Conservation (phyloP, 2,113 vertebrate genomes). For the Laterallus jamaicensis region DNA sequence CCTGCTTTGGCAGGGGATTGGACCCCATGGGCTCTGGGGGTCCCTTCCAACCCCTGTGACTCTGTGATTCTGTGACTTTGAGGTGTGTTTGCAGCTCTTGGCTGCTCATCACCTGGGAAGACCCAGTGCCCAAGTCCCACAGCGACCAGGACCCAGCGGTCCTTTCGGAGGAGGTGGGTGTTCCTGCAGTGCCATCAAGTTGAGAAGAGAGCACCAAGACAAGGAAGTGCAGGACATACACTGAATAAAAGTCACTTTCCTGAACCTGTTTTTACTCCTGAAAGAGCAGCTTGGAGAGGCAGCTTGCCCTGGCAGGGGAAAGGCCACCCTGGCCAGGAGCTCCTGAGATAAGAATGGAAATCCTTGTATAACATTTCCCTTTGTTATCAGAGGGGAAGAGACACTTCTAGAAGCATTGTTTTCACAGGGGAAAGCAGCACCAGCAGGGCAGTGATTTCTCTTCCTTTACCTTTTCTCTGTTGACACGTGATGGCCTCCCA, state of each 20-base stretch:
- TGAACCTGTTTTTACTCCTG: neutral
- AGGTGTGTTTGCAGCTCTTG: neutral
- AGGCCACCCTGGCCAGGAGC: neutral
- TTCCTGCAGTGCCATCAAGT: neutral
- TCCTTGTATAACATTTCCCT: neutral
- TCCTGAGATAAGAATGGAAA: neutral
- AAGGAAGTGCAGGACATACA: neutral
- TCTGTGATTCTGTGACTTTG: neutral
- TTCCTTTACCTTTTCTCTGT: neutral
- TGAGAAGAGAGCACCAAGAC: neutral
- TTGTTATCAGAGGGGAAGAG: neutral
- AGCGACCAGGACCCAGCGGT: no score
- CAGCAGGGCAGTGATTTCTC: neutral
- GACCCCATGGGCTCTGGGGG: no score
- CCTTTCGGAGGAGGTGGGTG: neutral
- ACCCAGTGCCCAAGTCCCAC: neutral
- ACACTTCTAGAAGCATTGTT: neutral
- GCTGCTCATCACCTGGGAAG: neutral
- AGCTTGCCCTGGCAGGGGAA: neutral
- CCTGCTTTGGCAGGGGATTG: no score
- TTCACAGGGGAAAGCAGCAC: neutral
- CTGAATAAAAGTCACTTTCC: neutral
- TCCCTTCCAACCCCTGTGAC: no score
- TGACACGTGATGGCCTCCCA: neutral
- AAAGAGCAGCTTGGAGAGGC: neutral